Percentiles rank a stretch among this genome's conserved stretches.
Conservation (phyloP, 2,888 invertebrate genomes). For the Aplocera efformata region DNA sequence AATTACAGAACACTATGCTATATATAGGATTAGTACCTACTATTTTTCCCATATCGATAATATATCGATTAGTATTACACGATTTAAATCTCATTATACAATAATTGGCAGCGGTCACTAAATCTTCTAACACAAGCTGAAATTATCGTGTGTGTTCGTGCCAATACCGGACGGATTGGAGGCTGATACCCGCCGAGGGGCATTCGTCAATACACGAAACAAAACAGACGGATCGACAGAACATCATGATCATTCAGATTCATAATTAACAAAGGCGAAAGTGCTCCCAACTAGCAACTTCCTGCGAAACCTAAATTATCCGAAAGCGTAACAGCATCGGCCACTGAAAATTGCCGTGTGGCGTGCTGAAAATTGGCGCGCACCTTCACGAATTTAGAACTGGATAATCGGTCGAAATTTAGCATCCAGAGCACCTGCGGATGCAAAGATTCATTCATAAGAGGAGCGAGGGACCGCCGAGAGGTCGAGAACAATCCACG, state of each 20-base stretch:
- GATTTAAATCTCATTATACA: conserved; percentile 59
- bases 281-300: conserved; percentile 59
- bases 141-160: conserved; percentile 67
- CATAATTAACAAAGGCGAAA: conserved; percentile 53
- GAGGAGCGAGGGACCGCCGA: conserved; percentile 50
- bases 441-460: conserved; percentile 71
- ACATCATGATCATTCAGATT: conserved; percentile 36
- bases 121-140: conserved; percentile 58
- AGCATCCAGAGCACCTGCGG: conserved; percentile 69
- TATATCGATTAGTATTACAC: conserved; percentile 36
- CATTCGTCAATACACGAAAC: conserved; percentile 41
- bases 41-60: conserved; percentile 21
- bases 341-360: conserved; percentile 69
- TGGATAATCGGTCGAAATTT: conserved; percentile 65
- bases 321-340: conserved; percentile 52
- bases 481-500: conserved; percentile 70
- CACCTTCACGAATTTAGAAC: conserved; percentile 59
- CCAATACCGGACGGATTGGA: conserved; percentile 66
- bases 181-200: conserved; percentile 39
- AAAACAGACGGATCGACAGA: conserved; percentile 46
- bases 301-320: conserved; percentile 62
- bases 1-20: background rate
- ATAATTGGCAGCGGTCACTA: conserved; percentile 63
- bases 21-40: background rate
- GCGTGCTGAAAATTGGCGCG: conserved; percentile 71